Evolutionary conservation across 2,113 vertebrate species (phyloP).

Genomic region (Colinus virginianus): DNA sequence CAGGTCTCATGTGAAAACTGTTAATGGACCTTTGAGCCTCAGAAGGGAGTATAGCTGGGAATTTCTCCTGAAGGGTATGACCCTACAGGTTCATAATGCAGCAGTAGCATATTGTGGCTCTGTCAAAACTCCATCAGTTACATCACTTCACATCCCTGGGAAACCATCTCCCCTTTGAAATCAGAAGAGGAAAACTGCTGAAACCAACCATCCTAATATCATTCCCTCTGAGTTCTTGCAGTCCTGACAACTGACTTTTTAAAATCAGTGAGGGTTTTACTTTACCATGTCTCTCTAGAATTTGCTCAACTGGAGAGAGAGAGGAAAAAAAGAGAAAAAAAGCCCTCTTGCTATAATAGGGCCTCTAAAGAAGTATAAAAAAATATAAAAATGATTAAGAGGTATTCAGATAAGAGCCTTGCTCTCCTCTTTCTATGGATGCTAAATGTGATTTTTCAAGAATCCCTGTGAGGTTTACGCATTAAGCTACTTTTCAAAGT

Average conservation of each 20-base stretch:
- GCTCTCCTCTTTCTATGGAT: not conserved
- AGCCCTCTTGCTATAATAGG: not conserved
- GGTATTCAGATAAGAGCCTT: not conserved
- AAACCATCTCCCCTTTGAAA: not conserved
- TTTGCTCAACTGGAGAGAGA: not conserved
- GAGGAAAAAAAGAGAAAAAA: not conserved
- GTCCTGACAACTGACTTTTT: not conserved
- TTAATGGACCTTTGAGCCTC: not conserved
- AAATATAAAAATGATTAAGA: not conserved
- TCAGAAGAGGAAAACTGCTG: not conserved
- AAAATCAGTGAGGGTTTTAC: not conserved
- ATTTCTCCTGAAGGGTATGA: not conserved
- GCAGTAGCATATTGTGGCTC: rapidly evolving
- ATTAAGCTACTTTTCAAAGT: not conserved
- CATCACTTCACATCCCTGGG: not conserved
- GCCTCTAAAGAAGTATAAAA: not conserved
- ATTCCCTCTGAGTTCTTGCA: not conserved
- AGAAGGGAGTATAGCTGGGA: not conserved
- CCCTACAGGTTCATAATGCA: not conserved
- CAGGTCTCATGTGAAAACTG: not conserved
- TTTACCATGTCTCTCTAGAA: not conserved
- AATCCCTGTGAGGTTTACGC: not conserved
- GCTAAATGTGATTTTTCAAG: rapidly evolving
- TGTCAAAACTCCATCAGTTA: rapidly evolving
- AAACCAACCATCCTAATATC: not conserved